Percentiles rank a stretch among this genome's conserved stretches.
These are phyloP conservation scores for Hybos culiciformis DNA, from an alignment of 2,888 invertebrate genomes.

Conservation along the genomic window DNA sequence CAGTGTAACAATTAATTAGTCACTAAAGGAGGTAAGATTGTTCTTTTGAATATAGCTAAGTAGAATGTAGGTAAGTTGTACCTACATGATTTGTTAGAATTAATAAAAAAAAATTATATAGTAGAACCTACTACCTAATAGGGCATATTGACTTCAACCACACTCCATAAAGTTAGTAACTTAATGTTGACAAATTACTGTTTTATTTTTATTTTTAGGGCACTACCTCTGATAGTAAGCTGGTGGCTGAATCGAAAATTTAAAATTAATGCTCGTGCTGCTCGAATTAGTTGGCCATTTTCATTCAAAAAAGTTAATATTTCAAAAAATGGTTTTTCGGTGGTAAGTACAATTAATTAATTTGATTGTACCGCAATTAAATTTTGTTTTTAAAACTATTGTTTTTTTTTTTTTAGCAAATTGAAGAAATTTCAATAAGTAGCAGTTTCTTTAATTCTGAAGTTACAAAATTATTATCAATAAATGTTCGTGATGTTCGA, in stretches of 20 bases:
- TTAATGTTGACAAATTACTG: neutral
- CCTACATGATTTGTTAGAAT: too few species aligned
- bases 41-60: too few species aligned
- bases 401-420: conserved; percentile 45
- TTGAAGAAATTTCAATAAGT: conserved; percentile 69
- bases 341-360: conserved; percentile 41
- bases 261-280: conserved; percentile 64
- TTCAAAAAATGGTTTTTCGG: conserved; percentile 61
- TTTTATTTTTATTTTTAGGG: conserved; percentile 39
- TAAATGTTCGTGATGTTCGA: conserved; percentile 67
- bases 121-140: too few species aligned
- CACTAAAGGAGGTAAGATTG: too few species aligned
- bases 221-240: conserved; percentile 60
- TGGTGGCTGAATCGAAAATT: conserved; percentile 70
- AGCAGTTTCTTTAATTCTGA: conserved; percentile 83
- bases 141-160: too few species aligned
- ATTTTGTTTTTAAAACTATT: neutral
- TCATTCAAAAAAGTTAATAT: conserved; percentile 68
- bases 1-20: too few species aligned
- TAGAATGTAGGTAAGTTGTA: too few species aligned
- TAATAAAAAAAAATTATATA: too few species aligned
- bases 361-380: neutral
- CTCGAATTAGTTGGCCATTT: conserved; percentile 68
- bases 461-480: conserved; percentile 68
- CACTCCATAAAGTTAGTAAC: too few species aligned